Percentiles rank a stretch among this genome's conserved stretches.
These are phyloP conservation scores for Labeo rohita DNA, from an alignment of 2,113 vertebrate species.

Conservation along the genomic window DNA sequence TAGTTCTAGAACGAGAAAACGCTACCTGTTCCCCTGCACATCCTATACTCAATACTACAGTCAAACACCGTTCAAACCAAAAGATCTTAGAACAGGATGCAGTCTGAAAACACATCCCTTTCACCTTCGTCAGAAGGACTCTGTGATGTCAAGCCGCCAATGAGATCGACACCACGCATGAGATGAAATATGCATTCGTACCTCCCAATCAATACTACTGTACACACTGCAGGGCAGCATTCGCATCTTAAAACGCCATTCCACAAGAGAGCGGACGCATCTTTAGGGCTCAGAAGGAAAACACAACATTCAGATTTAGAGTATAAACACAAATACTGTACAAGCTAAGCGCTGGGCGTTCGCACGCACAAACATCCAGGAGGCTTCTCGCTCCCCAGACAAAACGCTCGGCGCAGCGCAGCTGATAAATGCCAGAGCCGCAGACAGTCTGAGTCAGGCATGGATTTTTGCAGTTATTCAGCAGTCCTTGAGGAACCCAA, in stretches of 20 bases:
- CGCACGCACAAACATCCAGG: constrained; percentile 49
- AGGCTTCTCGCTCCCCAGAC: constrained; percentile 49
- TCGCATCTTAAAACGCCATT: constrained; percentile 34
- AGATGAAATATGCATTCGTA: constrained; percentile 53
- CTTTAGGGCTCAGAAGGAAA: constrained; percentile 23
- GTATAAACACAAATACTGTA: constrained; percentile 23
- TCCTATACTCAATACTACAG: not conserved
- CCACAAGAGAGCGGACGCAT: constrained; percentile 23
- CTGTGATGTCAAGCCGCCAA: constrained; percentile 46
- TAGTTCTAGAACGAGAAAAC: constrained; percentile 46
- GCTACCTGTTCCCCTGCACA: not conserved
- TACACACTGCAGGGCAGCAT: constrained; percentile 23
- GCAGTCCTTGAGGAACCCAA: constrained; percentile 40
- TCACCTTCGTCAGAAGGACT: not conserved
- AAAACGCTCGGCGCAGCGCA: constrained; percentile 16
- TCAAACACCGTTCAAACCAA: not conserved
- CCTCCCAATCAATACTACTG: constrained; percentile 55
- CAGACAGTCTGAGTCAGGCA: constrained; percentile 37
- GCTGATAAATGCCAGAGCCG: constrained; percentile 58
- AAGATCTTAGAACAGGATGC: not conserved
- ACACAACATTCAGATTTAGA: constrained; percentile 33
- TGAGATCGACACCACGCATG: constrained; percentile 54
- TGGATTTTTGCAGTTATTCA: constrained; percentile 43
- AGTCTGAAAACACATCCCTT: too few relatives aligned
- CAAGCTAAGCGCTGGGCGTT: constrained; percentile 32